Conservation (phyloP, 2,113 vertebrate species). For the Hiodon alosoides region DNA sequence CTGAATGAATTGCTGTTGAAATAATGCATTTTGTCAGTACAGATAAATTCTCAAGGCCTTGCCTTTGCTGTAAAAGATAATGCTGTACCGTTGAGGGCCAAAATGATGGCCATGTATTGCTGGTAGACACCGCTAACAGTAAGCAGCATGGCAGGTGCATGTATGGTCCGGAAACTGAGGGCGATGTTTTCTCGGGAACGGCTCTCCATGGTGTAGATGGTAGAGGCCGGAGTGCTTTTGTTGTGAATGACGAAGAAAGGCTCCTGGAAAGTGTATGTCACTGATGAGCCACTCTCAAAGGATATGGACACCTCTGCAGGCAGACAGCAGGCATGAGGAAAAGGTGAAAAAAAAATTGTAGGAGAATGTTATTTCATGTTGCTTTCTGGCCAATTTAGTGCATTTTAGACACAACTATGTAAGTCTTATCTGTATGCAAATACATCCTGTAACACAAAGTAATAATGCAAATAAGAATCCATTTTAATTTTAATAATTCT, state of each 20-base stretch:
- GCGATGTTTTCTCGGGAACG: constrained; percentile 67
- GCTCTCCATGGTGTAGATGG: constrained; percentile 62
- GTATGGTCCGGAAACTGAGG: constrained; percentile 68
- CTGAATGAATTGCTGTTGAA: no score
- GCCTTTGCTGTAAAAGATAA: neutral
- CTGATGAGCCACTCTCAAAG: constrained; percentile 70
- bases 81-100: constrained; percentile 73
- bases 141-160: constrained; percentile 69
- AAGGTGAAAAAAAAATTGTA: neutral
- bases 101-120: constrained; percentile 70
- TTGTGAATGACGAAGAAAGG: constrained; percentile 75
- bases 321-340: constrained; percentile 8
- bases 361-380: neutral
- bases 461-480: neutral
- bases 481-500: constrained; percentile 12
- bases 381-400: neutral
- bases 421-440: constrained; percentile 22
- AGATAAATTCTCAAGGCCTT: neutral
- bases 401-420: constrained; percentile 2
- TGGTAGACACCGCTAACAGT: constrained; percentile 69
- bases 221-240: constrained; percentile 60
- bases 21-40: neutral
- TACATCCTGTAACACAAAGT: constrained; percentile 8
- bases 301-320: constrained; percentile 76
- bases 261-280: constrained; percentile 76